These are phyloP conservation scores for Hippoglossus hippoglossus DNA, from an alignment of 2,797 vertebrate species.

Conservation along the genomic window DNA sequence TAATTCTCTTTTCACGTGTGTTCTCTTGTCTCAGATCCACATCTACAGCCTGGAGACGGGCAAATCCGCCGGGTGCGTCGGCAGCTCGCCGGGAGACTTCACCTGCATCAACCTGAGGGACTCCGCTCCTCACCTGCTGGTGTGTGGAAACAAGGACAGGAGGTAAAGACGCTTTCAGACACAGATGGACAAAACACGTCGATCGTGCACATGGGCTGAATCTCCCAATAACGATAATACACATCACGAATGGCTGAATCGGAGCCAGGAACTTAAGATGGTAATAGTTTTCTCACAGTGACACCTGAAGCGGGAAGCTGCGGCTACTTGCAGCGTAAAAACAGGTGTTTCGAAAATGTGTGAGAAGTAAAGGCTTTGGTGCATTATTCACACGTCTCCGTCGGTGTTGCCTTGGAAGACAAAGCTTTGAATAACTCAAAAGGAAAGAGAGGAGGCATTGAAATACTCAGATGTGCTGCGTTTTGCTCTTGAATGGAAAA, in stretches of 20 bases:
- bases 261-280: conserved; percentile 19
- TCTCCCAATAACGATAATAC: background rate
- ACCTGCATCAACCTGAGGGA: conserved; percentile 91
- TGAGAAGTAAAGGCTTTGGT: conserved; percentile 28
- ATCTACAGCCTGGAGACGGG: conserved; percentile 91
- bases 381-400: conserved; percentile 25
- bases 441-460: conserved; percentile 31
- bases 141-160: conserved; percentile 95
- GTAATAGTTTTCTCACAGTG: conserved; percentile 31
- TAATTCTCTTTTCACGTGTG: background rate
- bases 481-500: conserved; percentile 46
- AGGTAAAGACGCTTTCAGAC: conserved; percentile 78
- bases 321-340: conserved; percentile 14
- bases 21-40: conserved; percentile 85
- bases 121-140: conserved; percentile 89
- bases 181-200: background rate
- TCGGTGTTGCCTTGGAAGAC: conserved; percentile 55
- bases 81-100: conserved; percentile 91
- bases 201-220: background rate
- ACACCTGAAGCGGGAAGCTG: conserved; percentile 38
- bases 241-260: conserved; percentile 11
- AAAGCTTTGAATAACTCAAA: conserved; percentile 34
- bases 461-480: conserved; percentile 25
- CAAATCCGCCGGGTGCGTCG: conserved; percentile 86
- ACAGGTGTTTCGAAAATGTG: conserved; percentile 60